Evolutionary conservation across 2,797 vertebrate species (phyloP), one percentile per base, ranked within the genome.

Genomic region (Anguilla megastoma): DNA sequence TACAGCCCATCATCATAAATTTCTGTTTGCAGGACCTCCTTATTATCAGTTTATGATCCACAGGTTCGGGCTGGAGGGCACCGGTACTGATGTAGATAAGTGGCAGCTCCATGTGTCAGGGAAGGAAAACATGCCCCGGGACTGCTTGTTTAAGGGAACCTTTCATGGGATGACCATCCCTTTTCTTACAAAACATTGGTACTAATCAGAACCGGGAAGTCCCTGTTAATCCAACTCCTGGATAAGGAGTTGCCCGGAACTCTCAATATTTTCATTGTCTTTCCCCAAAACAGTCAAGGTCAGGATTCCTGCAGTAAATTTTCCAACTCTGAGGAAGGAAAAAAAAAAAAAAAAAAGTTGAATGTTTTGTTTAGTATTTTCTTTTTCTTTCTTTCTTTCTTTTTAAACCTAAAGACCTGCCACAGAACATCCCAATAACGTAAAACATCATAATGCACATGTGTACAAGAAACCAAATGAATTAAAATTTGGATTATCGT

Each of bases 61-160:
- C 71, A 86, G 85, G 80, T 36, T 86, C 88, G 66, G 41, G 82
- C 88, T 74, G 84, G 87, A 84, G 79, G 90, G 88, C 33, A 66
- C 87, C 88, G 91, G 87, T 90, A 86, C 54, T 84, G 89, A 69
- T 88, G 91, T 48, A 89, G 87, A 91, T 92, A 93, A 94, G 91
- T 94, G 94, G 91, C 94, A 95, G 94, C 92, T 93, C 89, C 27
- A 93, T 56, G 94, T 94, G 95, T 95, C 90, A 92, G 54, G 83
- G 93, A 95, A 94, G 93, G 91, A 93, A 95, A 95, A 92, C 95
- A 95, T 94, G 88, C 60, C 88, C 91, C 50, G 80, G 88, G 90
- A 88, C 60, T 86, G 90, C 92, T 92, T 94, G 92, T 89, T 93
- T 87, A 90, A 92, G 90, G 89, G 92, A 93, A 88, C 89, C 91